Percentiles rank a stretch among this genome's conserved stretches.
These are phyloP conservation scores for Onchidella celtica DNA, from an alignment of 2,888 invertebrate genomes.

Conservation along the genomic window DNA sequence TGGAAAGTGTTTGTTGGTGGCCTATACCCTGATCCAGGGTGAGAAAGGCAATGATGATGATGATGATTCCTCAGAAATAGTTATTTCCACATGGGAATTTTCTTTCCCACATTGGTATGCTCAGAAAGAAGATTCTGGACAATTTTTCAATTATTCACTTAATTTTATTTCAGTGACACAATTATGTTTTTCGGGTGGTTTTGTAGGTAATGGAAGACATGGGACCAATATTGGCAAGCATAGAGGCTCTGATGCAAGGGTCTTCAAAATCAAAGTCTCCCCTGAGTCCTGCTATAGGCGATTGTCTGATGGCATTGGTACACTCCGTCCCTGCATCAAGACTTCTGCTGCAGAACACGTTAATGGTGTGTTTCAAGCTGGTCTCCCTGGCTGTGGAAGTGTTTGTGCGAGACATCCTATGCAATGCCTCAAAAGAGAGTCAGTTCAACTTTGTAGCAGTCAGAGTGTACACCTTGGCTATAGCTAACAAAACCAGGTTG, in stretches of 20 bases:
- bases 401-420: slow-evolving; percentile 6
- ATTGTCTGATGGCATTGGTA: slow-evolving; percentile 7
- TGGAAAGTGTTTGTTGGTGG: too few relatives aligned
- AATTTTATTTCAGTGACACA: too few relatives aligned
- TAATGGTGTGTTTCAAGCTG: neutral
- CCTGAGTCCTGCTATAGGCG: slow-evolving; percentile 14
- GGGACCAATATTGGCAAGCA: neutral
- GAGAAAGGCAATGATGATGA: too few relatives aligned
- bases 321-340: neutral
- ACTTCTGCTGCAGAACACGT: neutral
- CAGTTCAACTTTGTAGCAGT: neutral
- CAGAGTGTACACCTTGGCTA: slow-evolving; percentile 1
- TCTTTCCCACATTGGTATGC: too few relatives aligned
- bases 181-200: too few relatives aligned
- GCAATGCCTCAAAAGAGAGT: slow-evolving; percentile 6
- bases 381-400: slow-evolving; percentile 6
- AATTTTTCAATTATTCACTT: neutral
- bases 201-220: slow-evolving; percentile 2
- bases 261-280: slow-evolving; percentile 13
- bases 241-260: slow-evolving; percentile 1
- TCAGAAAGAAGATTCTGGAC: too few relatives aligned
- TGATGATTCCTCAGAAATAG: too few relatives aligned
- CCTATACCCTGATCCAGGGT: too few relatives aligned
- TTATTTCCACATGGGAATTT: too few relatives aligned
- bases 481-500: neutral